A percentile compares a stretch with the other conserved stretches of the same genome.
phyloP scores from a whole-genome alignment of 2,797 vertebrate genomes.

The Paratrypauchen microcephalus region DNA sequence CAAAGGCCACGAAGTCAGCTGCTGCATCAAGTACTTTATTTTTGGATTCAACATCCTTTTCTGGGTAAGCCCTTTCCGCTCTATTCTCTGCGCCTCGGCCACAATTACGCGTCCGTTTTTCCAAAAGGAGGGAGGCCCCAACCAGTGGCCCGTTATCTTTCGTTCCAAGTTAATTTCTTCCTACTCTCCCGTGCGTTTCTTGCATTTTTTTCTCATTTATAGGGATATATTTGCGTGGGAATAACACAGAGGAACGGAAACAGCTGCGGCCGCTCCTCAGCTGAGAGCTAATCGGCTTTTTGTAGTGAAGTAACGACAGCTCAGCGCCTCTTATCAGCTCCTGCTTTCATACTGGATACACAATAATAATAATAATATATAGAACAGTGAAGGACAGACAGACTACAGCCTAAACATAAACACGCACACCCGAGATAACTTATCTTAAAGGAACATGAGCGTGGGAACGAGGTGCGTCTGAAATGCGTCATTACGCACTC shows the following conservation, averaged over 20 bases:
- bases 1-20: slow-evolving; percentile 98
- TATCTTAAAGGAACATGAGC: not conserved
- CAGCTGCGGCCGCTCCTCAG: slow-evolving; percentile 26
- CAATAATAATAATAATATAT: not conserved
- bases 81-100: not conserved
- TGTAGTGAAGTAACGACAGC: slow-evolving; percentile 32
- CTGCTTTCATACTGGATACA: slow-evolving; percentile 3
- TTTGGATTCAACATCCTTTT: slow-evolving; percentile 99
- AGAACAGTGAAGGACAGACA: not conserved
- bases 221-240: not conserved
- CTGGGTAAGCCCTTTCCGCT: slow-evolving; percentile 84
- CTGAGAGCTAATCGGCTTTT: slow-evolving; percentile 60
- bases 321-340: slow-evolving; percentile 18
- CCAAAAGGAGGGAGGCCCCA: slow-evolving; percentile 25
- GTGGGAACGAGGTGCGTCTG: not conserved
- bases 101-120: not conserved
- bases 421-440: not conserved
- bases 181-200: not conserved
- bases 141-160: not conserved
- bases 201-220: not conserved
- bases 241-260: slow-evolving; percentile 5
- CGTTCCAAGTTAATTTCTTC: not conserved
- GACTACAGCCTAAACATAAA: not conserved
- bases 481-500: slow-evolving; percentile 2
- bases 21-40: slow-evolving; percentile 99